These are phyloP conservation scores for Torymus tubicola DNA, from an alignment of 2,888 invertebrate species.

Conservation along the genomic window DNA sequence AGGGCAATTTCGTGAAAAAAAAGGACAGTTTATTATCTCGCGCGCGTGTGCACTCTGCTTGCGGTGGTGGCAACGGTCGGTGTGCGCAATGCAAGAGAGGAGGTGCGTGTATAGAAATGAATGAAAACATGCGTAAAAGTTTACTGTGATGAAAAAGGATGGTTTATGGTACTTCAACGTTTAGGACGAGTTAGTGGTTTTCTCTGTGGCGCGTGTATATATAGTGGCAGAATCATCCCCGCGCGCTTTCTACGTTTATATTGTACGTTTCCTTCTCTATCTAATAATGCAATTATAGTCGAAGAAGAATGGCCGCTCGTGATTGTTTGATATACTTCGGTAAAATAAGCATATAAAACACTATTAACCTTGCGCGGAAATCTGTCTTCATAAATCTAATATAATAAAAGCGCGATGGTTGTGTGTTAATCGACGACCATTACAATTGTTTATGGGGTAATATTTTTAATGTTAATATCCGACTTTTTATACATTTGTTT, in stretches of 20 bases:
- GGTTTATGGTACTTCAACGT: constrained; percentile 43
- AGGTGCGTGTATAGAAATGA: constrained; percentile 32
- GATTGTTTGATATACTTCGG: background rate
- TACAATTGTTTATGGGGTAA: too few relatives aligned
- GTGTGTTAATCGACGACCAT: too few relatives aligned
- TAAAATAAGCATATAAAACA: background rate
- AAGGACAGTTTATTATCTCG: constrained; percentile 32
- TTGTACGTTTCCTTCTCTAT: constrained; percentile 9
- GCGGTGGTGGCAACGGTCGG: background rate
- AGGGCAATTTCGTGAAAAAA: constrained; percentile 51
- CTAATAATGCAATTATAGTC: constrained; percentile 47
- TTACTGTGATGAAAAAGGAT: constrained; percentile 52
- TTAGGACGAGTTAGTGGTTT: constrained; percentile 34
- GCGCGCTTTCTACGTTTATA: constrained; percentile 27
- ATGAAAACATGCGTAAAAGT: constrained; percentile 51
- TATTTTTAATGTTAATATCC: too few relatives aligned
- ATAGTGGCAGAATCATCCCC: background rate
- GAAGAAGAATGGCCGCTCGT: background rate
- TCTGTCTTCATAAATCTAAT: constrained; percentile 4
- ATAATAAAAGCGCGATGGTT: too few relatives aligned
- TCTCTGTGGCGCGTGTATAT: background rate
- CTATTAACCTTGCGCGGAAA: background rate
- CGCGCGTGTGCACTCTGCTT: too few relatives aligned
- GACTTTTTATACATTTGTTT: too few relatives aligned
- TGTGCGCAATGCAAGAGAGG: background rate